Base-by-base conservation (phyloP, 2,113 vertebrate genomes). In the Poecile atricapillus region DNA sequence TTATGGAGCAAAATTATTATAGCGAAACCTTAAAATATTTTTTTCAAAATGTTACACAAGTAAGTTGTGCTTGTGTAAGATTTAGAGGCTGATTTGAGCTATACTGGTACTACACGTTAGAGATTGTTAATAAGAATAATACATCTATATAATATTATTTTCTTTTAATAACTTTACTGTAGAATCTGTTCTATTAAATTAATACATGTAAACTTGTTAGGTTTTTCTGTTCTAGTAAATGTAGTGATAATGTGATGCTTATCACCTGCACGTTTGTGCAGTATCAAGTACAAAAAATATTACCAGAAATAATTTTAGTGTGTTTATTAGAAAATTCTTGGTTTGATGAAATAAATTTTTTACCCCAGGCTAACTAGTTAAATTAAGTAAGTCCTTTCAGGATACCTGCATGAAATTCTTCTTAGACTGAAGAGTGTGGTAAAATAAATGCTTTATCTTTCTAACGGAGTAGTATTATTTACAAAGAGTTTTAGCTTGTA, bases 341-440 rank as follows among this genome's bases (percentile, higher is more conserved):
- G 7, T 73, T 81, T 55, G 33, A 23, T 56, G 16, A 81, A 89
- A 68, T 64, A 27, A 3, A 2, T 46, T 83, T 80, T 81, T 31
- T 73, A 44, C 47, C 10, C 15, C 3, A 6, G 31, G 24, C 39
- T 60, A 58, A 25, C 21, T 59, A 24, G 7, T 46, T 59, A 55
- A 89, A 37, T 71, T 39, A 27, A 37, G 2, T 25, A 11, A n/a
- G 16, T 68, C 65, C 19, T 90, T 77, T 67, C 39, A 58, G 46
- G 46, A 59, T 65, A 22, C 60, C 63, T 82, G n/a, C 5, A 24
- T 1, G 2, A 0, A 0, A 3, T 79, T 71, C 17, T 39, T 85
- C 20, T 8, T 50, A 39, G 17, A 30, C 83, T 80, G 67, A 65
- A 35, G 20, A 39, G 24, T 67, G 21, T 64, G 43, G 47, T 80